A percentile compares a stretch with the other conserved stretches of the same genome.
Evolutionary conservation across 2,888 invertebrate species (phyloP).

Genomic region (Thymelicus lineola): DNA sequence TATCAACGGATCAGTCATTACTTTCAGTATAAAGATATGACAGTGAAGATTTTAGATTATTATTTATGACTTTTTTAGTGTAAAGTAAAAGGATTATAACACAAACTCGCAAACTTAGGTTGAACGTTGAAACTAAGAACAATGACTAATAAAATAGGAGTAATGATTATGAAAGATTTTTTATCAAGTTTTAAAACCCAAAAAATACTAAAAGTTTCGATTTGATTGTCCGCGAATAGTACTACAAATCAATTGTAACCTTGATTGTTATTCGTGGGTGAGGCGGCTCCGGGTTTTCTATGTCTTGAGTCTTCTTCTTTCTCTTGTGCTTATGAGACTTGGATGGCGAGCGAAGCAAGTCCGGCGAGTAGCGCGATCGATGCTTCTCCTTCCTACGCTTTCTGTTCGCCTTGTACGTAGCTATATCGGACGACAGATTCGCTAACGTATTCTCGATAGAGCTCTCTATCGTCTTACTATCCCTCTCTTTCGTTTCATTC

Average conservation of each 20-base stretch:
- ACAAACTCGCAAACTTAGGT: too few relatives aligned
- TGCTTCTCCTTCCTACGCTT: constrained; percentile 91
- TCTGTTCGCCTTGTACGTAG: constrained; percentile 86
- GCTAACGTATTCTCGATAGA: constrained; percentile 78
- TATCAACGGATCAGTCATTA: too few relatives aligned
- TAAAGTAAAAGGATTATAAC: too few relatives aligned
- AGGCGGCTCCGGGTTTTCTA: constrained; percentile 81
- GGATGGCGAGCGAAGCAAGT: constrained; percentile 86
- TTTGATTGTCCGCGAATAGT: too few relatives aligned
- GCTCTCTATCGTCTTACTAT: constrained; percentile 76
- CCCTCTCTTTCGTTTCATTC: constrained; percentile 71
- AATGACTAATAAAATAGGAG: too few relatives aligned
- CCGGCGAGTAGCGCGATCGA: constrained; percentile 89
- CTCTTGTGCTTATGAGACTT: constrained; percentile 93
- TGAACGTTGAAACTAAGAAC: too few relatives aligned
- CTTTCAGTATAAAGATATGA: too few relatives aligned
- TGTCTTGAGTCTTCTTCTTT: constrained; percentile 91
- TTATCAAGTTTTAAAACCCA: too few relatives aligned
- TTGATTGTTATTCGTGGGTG: constrained; percentile 93
- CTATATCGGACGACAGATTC: constrained; percentile 78
- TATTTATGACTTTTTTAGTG: too few relatives aligned
- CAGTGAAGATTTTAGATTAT: too few relatives aligned
- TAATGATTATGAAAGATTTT: too few relatives aligned
- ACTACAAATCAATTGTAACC: constrained; percentile 62
- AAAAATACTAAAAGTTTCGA: too few relatives aligned